Percentiles rank a stretch among this genome's conserved stretches.
phyloP scores from a whole-genome alignment of 2,888 invertebrate genomes.

The Zaprionus bogoriensis region DNA sequence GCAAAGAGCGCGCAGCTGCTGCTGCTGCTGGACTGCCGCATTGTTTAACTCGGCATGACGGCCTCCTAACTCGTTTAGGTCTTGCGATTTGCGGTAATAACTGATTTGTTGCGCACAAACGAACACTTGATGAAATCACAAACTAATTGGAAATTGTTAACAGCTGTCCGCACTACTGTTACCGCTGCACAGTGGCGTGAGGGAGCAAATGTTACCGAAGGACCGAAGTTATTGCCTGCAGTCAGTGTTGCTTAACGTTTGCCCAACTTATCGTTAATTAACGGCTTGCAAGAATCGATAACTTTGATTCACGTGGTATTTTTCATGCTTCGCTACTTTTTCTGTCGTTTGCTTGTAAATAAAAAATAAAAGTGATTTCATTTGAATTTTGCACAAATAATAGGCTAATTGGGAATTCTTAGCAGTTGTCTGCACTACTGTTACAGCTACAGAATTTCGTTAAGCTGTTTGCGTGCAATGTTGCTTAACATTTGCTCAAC shows the following conservation, averaged over 20 bases:
- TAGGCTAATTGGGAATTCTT: too few species aligned
- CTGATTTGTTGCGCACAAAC: neutral
- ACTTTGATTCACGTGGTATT: too few species aligned
- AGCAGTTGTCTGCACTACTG: too few species aligned
- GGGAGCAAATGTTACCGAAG: neutral
- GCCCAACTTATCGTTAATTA: neutral
- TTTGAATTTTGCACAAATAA: too few species aligned
- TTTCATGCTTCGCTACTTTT: too few species aligned
- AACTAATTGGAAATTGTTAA: constrained; percentile 10
- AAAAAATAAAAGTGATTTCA: too few species aligned
- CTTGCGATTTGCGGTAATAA: too few species aligned
- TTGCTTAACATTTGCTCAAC: neutral
- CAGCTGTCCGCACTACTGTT: neutral
- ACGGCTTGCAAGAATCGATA: too few species aligned
- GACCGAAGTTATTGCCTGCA: too few species aligned
- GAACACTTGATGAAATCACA: constrained; percentile 6
- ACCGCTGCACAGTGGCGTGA: neutral
- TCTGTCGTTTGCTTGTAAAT: too few species aligned
- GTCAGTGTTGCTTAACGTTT: neutral
- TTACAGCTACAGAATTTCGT: too few species aligned
- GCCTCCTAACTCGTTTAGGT: neutral
- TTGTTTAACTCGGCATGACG: constrained; percentile 22
- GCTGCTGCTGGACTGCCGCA: constrained; percentile 42
- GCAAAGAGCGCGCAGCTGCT: constrained; percentile 11
- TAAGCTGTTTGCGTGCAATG: too few species aligned